Evolutionary conservation across 2,113 vertebrate genomes (phyloP), one percentile per base, ranked within the genome.

Genomic region (Theropithecus gelada): DNA sequence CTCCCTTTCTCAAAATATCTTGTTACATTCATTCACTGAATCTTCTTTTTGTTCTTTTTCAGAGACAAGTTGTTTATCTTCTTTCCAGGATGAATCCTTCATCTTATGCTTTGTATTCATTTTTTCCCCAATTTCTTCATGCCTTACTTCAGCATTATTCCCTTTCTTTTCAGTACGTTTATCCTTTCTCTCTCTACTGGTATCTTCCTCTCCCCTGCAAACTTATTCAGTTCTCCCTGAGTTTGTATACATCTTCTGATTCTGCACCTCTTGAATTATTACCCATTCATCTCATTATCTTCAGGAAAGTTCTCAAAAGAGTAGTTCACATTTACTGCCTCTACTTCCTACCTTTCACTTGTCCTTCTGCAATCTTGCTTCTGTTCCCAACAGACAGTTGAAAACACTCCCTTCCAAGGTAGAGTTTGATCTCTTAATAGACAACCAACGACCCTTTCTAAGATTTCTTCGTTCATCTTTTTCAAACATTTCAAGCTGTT

Each of bases 1-100:
- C 73, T 93, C 11, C 25, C 61, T 91, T 94, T 97, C 75, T 87
- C 55, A 95, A 30, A 97, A 80, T 68, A 92, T 61, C 91, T 93
- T 66, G 72, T 45, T 13, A 2, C 27, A 40, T 66, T 32, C 40
- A 70, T 59, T 92, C n/a, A 27, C 11, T 82, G 55, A 82, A 57
- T 85, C 20, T 23, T 81, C 43, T 43, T 96, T 40, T 68, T 88
- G 4, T 89, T 95, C 30, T 82, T 55, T 80, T 27, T 89, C 35
- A 82, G 57, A 80, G 75, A 17, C 30, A 61, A 55, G 16, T 48
- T 84, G 70, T 66, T 72, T 59, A 61, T 70, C 11, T 0, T 75
- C 7, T 20, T n/a, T 64, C 3, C 6, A 76, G 27, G 40, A 40
- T 35, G 64, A 86, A 78, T 20, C 27, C 8, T 88, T 50, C 27